phyloP scores from a whole-genome alignment of 2,113 vertebrate genomes.

The Brienomyrus brachyistius region DNA sequence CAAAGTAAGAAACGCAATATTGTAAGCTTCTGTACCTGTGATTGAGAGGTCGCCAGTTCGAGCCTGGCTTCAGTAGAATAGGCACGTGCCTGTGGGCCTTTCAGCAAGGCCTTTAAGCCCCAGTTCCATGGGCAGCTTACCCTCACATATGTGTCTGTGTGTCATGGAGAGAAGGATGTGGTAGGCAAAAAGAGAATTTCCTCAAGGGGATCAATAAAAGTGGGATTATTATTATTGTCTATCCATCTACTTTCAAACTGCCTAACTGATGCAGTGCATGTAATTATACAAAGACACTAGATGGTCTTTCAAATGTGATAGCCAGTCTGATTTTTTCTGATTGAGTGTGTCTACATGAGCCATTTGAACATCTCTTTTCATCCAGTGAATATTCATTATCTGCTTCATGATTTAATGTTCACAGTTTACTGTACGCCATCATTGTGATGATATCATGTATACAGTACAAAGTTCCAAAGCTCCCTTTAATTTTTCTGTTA shows the following conservation, averaged over 20 bases:
- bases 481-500: background rate
- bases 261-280: background rate
- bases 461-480: background rate
- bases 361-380: background rate
- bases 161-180: background rate
- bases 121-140: background rate
- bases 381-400: slow-evolving; percentile 1
- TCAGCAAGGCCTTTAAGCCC: background rate
- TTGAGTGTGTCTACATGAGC: background rate
- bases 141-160: background rate
- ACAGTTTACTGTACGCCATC: background rate
- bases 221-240: background rate
- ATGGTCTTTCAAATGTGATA: background rate
- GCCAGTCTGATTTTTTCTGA: background rate
- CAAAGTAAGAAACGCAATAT: background rate
- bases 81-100: background rate
- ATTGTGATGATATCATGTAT: background rate
- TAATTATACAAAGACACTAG: background rate
- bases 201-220: background rate
- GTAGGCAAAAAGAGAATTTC: background rate
- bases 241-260: background rate
- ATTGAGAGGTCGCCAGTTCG: background rate
- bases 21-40: background rate
- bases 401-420: background rate
- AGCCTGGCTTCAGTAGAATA: background rate